These are phyloP conservation scores for Synanthedon formicaeformis DNA, from an alignment of 2,888 invertebrate genomes.

Conservation along the genomic window DNA sequence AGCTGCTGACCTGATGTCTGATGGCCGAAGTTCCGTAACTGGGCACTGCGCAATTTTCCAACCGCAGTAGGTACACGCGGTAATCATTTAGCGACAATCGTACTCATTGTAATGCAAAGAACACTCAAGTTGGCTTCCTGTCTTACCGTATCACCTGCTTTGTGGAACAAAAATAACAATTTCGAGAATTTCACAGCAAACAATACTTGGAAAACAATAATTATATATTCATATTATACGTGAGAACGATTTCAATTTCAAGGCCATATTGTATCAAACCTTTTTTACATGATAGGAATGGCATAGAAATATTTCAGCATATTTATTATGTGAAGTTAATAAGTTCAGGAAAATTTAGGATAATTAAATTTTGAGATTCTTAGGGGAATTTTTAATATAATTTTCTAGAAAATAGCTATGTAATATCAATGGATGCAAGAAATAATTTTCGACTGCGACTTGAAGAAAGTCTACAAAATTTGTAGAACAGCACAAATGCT, in stretches of 20 bases:
- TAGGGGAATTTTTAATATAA: too few relatives aligned
- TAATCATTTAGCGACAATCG: constrained; percentile 8
- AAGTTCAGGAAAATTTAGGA: too few relatives aligned
- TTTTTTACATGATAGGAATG: too few relatives aligned
- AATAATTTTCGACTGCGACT: too few relatives aligned
- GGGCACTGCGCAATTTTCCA: constrained; percentile 20
- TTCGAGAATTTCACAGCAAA: constrained; percentile 9
- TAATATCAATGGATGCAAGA: too few relatives aligned
- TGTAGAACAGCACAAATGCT: too few relatives aligned
- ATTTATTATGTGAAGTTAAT: too few relatives aligned
- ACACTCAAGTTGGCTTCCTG: constrained; percentile 24
- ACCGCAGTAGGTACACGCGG: constrained; percentile 5
- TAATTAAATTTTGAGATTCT: too few relatives aligned
- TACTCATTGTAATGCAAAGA: constrained; percentile 22
- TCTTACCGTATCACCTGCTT: constrained; percentile 13
- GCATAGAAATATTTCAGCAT: too few relatives aligned
- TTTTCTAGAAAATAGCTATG: too few relatives aligned
- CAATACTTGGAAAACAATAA: background rate
- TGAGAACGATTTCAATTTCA: background rate
- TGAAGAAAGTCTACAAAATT: too few relatives aligned
- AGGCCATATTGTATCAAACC: background rate
- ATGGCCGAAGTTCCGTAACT: constrained; percentile 10
- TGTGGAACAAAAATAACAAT: constrained; percentile 10
- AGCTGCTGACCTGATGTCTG: constrained; percentile 17
- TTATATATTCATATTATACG: background rate